Evolutionary conservation across 1,140 invertebrate species (phyloP), one percentile per base, ranked within the genome.

Genomic region (Listronotus oregonensis): DNA sequence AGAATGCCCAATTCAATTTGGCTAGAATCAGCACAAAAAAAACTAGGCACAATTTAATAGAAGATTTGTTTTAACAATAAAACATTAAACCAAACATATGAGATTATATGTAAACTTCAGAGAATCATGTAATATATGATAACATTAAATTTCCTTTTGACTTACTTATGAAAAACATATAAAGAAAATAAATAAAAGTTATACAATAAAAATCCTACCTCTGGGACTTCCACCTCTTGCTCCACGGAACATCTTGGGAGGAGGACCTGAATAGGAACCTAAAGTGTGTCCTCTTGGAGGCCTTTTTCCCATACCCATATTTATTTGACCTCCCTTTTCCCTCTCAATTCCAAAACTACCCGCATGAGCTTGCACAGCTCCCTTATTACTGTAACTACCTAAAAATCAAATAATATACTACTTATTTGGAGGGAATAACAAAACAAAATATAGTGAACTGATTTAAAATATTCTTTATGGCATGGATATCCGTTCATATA

Each of bases 281-380:
- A 50, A 64, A 17, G 58, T 80, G 71, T 77, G 73, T 9, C 78
- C 79, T 44, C 81, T 73, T 9, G 80, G 80, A 21, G 80, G 80
- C 31, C 83, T 74, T 34, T 79, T 76, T n/a, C 82, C 78, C 12
- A 76, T 73, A 7, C 80, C 79, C 58, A 78, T 76, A 49, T 78
- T 75, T 12, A 49, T 51, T 0, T 76, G 72, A 17, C 37, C 39
- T 10, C 54, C 21, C 17, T 42, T 67, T 1, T 85, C 78, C 4
- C 85, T 85, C 3, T 85, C 81, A 69, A 92, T 84, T 54, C 85
- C 83, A 70, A 82, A 86, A 71, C 91, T 86, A 0, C 90, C 89
- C 1, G 91, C 85, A 69, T 89, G 85, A 92, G 83, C 17, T 85
- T 82, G 71, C 91, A 93, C 0, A 95, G 73, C 17, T 85, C 80